These are phyloP conservation scores for Grus americana DNA, from an alignment of 2,113 vertebrate species.

Conservation along the genomic window DNA sequence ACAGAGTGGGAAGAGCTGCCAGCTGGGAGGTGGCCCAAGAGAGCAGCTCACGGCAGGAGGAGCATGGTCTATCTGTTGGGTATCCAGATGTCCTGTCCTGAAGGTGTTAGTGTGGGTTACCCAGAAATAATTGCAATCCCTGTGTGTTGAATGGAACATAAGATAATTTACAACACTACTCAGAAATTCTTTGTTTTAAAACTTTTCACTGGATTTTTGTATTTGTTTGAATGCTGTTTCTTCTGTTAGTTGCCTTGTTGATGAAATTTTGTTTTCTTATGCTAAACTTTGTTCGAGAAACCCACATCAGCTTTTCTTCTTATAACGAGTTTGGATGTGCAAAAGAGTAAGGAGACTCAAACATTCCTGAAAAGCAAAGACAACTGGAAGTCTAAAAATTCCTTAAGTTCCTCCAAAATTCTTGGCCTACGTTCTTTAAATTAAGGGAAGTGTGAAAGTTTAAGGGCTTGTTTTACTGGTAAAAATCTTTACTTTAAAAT, in stretches of 20 bases:
- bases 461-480: not conserved
- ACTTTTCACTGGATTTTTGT: not conserved
- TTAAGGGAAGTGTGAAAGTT: not conserved
- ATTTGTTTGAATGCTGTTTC: not conserved
- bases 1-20: not conserved
- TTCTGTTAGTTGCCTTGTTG: not conserved
- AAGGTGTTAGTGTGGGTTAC: not conserved
- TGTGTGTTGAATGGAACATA: not conserved
- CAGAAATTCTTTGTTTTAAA: not conserved
- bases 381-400: not conserved
- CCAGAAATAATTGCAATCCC: not conserved
- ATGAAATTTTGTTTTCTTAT: not conserved
- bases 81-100: not conserved
- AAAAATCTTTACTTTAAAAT: conserved; percentile 21
- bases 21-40: not conserved
- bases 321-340: not conserved
- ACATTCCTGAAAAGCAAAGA: not conserved
- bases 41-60: not conserved
- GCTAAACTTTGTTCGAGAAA: not conserved
- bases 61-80: not conserved
- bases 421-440: fast-evolving
- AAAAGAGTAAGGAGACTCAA: not conserved
- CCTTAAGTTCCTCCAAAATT: not conserved
- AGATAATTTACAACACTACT: not conserved
- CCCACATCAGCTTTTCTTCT: not conserved